Evolutionary conservation across 2,113 vertebrate genomes (phyloP).

Genomic region (Coregonus clupeaformis): DNA sequence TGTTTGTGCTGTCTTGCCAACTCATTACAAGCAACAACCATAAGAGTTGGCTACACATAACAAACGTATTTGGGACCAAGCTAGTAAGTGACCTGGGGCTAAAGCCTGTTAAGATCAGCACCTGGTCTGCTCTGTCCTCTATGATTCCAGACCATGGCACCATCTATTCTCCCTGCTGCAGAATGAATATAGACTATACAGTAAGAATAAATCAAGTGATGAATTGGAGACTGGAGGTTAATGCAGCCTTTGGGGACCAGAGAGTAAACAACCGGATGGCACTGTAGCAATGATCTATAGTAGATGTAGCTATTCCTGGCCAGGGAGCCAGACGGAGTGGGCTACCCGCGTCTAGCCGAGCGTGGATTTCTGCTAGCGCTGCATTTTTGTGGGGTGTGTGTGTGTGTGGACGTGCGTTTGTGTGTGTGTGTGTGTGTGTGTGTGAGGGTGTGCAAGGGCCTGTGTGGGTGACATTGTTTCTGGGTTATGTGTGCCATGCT

Average conservation of each 20-base stretch:
- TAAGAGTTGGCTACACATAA: no score
- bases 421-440: background rate
- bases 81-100: no score
- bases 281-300: background rate
- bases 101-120: background rate
- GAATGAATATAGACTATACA: background rate
- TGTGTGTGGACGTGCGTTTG: no score
- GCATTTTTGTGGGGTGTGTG: constrained; percentile 8
- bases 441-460: background rate
- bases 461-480: constrained; percentile 24
- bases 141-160: background rate
- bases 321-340: constrained; percentile 42
- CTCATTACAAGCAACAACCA: no score
- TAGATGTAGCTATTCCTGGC: constrained; percentile 47
- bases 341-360: constrained; percentile 30
- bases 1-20: no score
- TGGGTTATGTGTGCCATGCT: constrained; percentile 13
- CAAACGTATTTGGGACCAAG: no score
- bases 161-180: background rate
- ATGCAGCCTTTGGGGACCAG: constrained; percentile 2
- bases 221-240: constrained; percentile 9
- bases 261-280: constrained; percentile 1
- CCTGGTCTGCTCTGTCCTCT: background rate
- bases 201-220: background rate
- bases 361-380: constrained; percentile 34